phyloP scores from a whole-genome alignment of 2,797 vertebrate species.

The Hylomyscus alleni region DNA sequence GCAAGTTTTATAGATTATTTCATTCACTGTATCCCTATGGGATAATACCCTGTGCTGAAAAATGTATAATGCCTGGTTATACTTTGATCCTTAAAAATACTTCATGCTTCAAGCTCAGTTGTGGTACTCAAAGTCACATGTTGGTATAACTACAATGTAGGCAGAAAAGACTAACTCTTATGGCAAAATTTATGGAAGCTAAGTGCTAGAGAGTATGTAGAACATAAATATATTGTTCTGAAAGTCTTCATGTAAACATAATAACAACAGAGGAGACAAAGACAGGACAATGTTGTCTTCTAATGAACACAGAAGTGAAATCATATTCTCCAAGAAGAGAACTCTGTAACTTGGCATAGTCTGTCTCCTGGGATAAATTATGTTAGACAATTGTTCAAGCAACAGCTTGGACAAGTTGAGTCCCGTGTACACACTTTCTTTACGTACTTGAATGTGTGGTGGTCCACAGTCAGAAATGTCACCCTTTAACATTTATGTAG shows the following conservation, averaged over 20 bases:
- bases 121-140: background rate
- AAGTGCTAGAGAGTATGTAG: background rate
- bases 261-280: background rate
- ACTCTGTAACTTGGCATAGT: background rate
- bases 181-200: background rate
- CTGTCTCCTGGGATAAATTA: background rate
- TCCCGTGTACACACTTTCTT: background rate
- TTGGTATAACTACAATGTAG: background rate
- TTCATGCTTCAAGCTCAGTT: background rate
- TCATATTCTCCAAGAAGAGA: background rate
- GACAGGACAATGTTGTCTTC: background rate
- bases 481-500: background rate
- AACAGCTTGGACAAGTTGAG: background rate
- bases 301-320: background rate
- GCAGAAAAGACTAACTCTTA: background rate
- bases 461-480: background rate
- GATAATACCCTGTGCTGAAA: background rate
- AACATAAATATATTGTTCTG: background rate
- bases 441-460: background rate
- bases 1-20: background rate
- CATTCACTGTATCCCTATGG: background rate
- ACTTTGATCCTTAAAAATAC: background rate
- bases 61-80: background rate
- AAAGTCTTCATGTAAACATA: background rate
- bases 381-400: background rate